Percentiles rank a stretch among this genome's conserved stretches.
Conservation (phyloP, 1,140 invertebrate species). For the Aradophagus sp. region DNA sequence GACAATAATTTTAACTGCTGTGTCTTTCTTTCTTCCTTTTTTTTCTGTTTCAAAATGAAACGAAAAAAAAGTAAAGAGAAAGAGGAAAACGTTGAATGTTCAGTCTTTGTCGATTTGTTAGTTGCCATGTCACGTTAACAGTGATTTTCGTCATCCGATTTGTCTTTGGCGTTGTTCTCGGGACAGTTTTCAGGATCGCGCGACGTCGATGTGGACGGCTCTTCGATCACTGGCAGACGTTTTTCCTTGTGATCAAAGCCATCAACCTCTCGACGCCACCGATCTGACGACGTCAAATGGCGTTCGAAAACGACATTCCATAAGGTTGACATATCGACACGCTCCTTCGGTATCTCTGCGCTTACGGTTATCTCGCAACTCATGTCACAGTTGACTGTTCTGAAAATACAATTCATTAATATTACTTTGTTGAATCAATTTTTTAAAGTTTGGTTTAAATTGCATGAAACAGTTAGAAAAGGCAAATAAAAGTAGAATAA, state of each 20-base stretch:
- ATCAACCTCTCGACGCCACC: too few relatives aligned
- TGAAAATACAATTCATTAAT: constrained; percentile 26
- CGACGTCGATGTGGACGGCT: constrained; percentile 57
- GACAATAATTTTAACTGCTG: neutral
- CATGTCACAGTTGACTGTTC: constrained; percentile 58
- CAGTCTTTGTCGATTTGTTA: constrained; percentile 41
- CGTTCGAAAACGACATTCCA: constrained; percentile 70
- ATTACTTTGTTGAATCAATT: too few relatives aligned
- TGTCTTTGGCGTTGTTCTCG: constrained; percentile 54
- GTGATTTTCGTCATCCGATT: constrained; percentile 48
- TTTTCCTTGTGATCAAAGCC: too few relatives aligned
- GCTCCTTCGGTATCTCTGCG: constrained; percentile 60
- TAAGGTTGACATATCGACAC: constrained; percentile 64
- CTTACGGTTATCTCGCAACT: constrained; percentile 52
- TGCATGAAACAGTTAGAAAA: too few relatives aligned
- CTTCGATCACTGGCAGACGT: constrained; percentile 68
- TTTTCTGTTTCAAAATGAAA: neutral
- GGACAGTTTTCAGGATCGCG: constrained; percentile 22
- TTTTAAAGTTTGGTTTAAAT: too few relatives aligned
- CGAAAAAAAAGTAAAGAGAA: too few relatives aligned
- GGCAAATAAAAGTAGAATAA: too few relatives aligned
- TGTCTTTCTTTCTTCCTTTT: too few relatives aligned
- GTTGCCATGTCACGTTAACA: constrained; percentile 41
- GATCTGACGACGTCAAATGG: constrained; percentile 59
- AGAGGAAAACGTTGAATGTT: too few relatives aligned